Base-by-base conservation (phyloP, 2,113 vertebrate genomes). In the Pterophyllum scalare region DNA sequence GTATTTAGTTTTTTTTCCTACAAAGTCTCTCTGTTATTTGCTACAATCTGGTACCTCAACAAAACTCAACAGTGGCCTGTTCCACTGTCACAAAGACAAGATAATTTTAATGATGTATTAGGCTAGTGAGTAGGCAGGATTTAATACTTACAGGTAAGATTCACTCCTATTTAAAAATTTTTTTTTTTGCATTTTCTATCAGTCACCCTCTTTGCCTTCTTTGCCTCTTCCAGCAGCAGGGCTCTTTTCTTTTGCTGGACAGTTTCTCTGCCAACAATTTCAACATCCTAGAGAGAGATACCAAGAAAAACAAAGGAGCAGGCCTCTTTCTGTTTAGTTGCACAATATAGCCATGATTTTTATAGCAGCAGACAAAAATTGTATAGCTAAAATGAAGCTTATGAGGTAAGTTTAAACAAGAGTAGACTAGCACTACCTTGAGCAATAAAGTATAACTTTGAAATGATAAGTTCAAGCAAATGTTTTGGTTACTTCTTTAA, bases 71-170 rank as follows among this genome's bases (percentile, higher is more conserved):
- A 26, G 40, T 2, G 3, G 9, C 38, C 61, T 22, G 61, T 24
- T 33, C 22, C 35, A n/a, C 61, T 1, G 35, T 65, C 35, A 43
- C 62, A 43, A 24, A 43, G 1, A 65, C 35, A 35, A 3, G 22
- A 24, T 26, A 7, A 14, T 67, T 65, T 26, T 17, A 38, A 17
- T 14, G 0, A 3, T 26, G 64, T 6, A 1, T 14, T 0, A 0
- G 0, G 1, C 61, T 38, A 22, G 61, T 43, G n/a, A 64, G 3
- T 14, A 33, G 26, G 26, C 17, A 24, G 19, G 49, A 52, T 20
- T 52, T 20, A 20, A 19, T 22, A 7, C 20, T 56, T n/a, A 56
- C 20, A n/a, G 49, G 7, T 13, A 26, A 59, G 57, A 6, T 59
- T 59, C 6, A 7, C 7, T 8, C 31, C 31, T 33, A 33, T 33